phyloP scores from a whole-genome alignment of 2,888 invertebrate species.

The Hirudinaria manillensis region DNA sequence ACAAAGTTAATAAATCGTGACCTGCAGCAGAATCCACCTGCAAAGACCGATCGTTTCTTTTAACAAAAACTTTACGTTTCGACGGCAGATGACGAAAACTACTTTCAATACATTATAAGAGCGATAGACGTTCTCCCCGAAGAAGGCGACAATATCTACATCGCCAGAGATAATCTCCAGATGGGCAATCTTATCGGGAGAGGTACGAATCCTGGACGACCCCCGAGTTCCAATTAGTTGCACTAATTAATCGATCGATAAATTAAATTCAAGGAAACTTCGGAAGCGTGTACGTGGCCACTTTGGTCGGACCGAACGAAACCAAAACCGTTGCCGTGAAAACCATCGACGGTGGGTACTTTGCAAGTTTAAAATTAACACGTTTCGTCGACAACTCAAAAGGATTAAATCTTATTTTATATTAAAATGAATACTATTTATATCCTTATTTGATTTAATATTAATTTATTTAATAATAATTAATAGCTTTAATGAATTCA shows the following conservation, averaged over 20 bases:
- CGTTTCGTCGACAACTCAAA: too few species aligned
- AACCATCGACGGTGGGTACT: constrained; percentile 47
- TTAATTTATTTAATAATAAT: neutral
- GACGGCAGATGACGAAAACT: constrained; percentile 15
- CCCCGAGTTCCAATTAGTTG: too few species aligned
- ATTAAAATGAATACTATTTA: too few species aligned
- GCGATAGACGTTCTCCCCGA: constrained; percentile 46
- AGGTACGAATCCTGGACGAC: constrained; percentile 41
- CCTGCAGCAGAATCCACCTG: too few species aligned
- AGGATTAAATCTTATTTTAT: too few species aligned
- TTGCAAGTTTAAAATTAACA: neutral
- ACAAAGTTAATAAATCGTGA: constrained; percentile 1
- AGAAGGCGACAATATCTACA: constrained; percentile 45
- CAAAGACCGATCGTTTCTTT: too few species aligned
- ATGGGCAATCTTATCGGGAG: constrained; percentile 53
- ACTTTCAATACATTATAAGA: constrained; percentile 40
- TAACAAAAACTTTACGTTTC: neutral
- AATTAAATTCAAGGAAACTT: constrained; percentile 47
- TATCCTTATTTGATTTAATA: too few species aligned
- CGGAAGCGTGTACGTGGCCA: constrained; percentile 50
- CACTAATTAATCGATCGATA: too few species aligned
- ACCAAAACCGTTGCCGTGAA: constrained; percentile 51
- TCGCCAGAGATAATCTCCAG: constrained; percentile 48
- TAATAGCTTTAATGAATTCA: neutral
- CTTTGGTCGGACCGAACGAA: constrained; percentile 43